phyloP scores from a whole-genome alignment of 2,113 vertebrate species.

The Dasypus novemcinctus region DNA sequence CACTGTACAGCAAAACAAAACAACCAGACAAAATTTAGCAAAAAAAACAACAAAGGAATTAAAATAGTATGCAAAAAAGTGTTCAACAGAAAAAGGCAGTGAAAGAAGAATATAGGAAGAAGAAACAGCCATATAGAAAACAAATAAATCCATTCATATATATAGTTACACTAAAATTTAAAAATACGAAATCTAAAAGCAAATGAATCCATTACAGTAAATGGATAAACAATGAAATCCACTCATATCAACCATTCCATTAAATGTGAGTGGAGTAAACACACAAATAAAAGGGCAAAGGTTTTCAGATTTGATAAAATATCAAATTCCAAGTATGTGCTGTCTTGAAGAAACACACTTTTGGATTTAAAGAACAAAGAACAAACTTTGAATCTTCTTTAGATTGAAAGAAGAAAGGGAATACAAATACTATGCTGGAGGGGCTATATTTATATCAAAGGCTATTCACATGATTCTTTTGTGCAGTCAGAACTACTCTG shows the following conservation, averaged over 20 bases:
- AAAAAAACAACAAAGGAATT: slow-evolving; percentile 4
- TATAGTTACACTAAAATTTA: neutral
- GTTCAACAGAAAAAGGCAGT: neutral
- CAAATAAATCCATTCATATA: neutral
- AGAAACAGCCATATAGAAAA: neutral
- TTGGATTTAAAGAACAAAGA: neutral
- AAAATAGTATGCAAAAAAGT: neutral
- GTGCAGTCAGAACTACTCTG: neutral
- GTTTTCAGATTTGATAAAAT: neutral
- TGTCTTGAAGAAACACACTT: slow-evolving; percentile 23
- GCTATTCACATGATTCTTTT: neutral
- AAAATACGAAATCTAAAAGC: neutral
- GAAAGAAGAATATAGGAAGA: neutral
- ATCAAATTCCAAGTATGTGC: neutral
- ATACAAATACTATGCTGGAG: neutral
- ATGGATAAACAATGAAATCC: neutral
- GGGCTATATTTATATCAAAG: neutral
- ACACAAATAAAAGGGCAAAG: neutral
- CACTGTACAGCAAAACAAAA: no score
- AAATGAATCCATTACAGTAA: neutral
- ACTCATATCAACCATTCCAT: neutral
- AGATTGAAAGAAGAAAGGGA: neutral
- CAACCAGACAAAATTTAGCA: neutral
- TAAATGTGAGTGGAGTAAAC: neutral
- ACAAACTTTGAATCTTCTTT: no score